phyloP scores from a whole-genome alignment of 2,888 invertebrate genomes.

The Lasioglossum pauxillum region DNA sequence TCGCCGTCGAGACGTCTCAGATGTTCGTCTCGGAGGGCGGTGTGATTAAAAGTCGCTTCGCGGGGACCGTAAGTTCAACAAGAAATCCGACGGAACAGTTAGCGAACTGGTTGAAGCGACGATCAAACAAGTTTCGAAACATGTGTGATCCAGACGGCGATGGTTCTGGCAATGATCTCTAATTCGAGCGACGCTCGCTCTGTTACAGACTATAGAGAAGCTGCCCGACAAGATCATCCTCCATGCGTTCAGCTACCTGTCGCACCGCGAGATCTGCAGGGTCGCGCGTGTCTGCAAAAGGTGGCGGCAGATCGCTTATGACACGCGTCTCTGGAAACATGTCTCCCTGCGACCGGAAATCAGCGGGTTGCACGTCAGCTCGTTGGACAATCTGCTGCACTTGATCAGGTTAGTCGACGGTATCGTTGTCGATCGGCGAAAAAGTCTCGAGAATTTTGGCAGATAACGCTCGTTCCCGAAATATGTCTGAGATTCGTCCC shows the following conservation, averaged over 20 bases:
- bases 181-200: not conserved
- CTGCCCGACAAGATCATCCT: conserved; percentile 98
- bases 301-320: conserved; percentile 98
- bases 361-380: conserved; percentile 96
- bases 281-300: conserved; percentile 97
- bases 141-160: not conserved
- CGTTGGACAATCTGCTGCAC: conserved; percentile 93
- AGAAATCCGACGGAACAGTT: not conserved
- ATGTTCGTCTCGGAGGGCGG: conserved; percentile 94
- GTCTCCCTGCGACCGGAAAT: conserved; percentile 98
- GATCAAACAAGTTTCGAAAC: not conserved
- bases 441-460: conserved; percentile 32
- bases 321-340: conserved; percentile 97
- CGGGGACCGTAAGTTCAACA: conserved; percentile 90
- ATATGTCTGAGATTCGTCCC: conserved; percentile 22
- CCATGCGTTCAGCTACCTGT: conserved; percentile 96
- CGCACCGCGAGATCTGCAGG: conserved; percentile 96
- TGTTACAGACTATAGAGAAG: conserved; percentile 95
- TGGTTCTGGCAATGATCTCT: not conserved
- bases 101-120: not conserved
- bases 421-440: not conserved
- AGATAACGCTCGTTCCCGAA: conserved; percentile 30
- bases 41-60: conserved; percentile 92
- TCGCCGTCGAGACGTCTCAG: conserved; percentile 94
- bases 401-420: conserved; percentile 88